Conservation (phyloP, 2,797 vertebrate species). For the Vespertilio murinus region DNA sequence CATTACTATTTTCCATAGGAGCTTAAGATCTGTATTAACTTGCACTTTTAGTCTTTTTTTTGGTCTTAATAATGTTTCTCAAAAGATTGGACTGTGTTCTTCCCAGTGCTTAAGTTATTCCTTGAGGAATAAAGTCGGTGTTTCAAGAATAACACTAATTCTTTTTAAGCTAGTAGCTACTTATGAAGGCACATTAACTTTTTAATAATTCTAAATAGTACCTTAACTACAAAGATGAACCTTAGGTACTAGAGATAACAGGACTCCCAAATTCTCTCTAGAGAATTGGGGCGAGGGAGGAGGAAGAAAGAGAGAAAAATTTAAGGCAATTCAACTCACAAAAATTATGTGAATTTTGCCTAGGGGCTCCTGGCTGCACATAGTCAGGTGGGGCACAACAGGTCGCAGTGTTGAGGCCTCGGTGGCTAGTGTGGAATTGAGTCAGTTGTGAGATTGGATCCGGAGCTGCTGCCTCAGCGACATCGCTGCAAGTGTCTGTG, state of each 20-base stretch:
- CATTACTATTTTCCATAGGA: neutral
- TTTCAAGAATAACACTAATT: neutral
- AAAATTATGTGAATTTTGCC: neutral
- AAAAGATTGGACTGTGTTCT: neutral
- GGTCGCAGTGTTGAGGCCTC: neutral
- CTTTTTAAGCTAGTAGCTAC: neutral
- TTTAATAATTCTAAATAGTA: neutral
- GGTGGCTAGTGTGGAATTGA: conserved; percentile 55
- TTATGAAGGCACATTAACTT: neutral
- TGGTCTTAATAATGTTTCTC: neutral
- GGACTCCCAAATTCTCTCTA: neutral
- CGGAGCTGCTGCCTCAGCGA: conserved; percentile 59
- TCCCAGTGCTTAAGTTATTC: neutral
- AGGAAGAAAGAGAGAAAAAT: neutral
- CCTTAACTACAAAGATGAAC: neutral
- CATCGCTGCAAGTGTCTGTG: conserved; percentile 44
- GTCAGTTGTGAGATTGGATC: conserved; percentile 57
- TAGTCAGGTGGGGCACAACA: neutral
- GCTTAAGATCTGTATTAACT: neutral
- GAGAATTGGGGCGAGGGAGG: neutral
- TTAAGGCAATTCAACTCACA: neutral
- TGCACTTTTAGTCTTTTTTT: neutral
- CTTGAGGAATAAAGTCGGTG: neutral
- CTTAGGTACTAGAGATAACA: neutral
- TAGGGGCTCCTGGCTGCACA: neutral